A percentile compares a stretch with the other conserved stretches of the same genome.
phyloP scores from a whole-genome alignment of 2,113 vertebrate species.

The Rallus limicola region DNA sequence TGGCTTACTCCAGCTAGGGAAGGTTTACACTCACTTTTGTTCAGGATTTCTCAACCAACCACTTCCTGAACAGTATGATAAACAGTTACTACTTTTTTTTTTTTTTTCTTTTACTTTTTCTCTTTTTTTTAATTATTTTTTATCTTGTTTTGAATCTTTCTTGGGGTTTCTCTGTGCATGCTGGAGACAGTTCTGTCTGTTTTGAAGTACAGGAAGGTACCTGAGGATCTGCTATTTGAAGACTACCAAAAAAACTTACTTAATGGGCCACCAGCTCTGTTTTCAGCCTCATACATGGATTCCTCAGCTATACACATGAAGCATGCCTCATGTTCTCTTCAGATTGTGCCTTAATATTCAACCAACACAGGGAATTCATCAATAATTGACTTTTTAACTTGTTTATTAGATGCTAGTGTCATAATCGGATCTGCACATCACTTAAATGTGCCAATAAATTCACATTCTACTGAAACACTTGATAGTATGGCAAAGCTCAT shows the following conservation, averaged over 20 bases:
- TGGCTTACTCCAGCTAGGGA: neutral
- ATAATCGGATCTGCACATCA: neutral
- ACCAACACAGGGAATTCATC: neutral
- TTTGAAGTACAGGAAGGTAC: conserved; percentile 32
- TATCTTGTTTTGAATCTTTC: neutral
- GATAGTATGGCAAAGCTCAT: neutral
- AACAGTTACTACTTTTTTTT: neutral
- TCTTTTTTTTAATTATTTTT: neutral
- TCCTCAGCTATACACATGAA: neutral
- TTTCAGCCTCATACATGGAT: neutral
- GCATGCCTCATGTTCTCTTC: rapidly evolving
- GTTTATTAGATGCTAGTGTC: neutral
- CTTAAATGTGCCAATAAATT: neutral
- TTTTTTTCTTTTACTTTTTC: no score
- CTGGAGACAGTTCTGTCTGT: neutral
- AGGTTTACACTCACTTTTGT: neutral
- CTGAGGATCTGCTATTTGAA: neutral
- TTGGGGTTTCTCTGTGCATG: neutral
- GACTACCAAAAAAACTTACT: neutral
- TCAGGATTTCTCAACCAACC: neutral
- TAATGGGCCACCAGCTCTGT: neutral
- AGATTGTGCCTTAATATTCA: neutral
- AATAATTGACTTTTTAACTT: neutral
- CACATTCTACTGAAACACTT: neutral
- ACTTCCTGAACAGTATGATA: neutral